Evolutionary conservation across 1,140 invertebrate species (phyloP).

Genomic region (Vollenhovia emeryi): DNA sequence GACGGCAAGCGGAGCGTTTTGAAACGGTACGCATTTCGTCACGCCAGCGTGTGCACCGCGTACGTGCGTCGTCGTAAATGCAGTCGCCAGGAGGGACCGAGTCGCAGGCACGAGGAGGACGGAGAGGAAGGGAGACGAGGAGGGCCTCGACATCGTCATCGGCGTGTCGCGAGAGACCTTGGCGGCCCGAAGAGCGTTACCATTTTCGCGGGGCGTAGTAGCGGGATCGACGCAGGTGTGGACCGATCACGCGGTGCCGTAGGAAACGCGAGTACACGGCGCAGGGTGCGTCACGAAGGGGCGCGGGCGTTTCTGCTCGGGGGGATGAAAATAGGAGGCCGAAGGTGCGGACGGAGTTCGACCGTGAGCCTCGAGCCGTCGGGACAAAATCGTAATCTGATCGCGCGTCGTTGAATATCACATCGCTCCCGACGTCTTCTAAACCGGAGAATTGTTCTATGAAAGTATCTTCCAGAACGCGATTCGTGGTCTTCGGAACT

Average conservation of each 20-base stretch:
- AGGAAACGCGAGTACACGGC: not conserved
- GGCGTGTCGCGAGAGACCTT: constrained; percentile 35
- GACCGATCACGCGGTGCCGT: not conserved
- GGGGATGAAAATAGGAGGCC: not conserved
- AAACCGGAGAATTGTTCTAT: not conserved
- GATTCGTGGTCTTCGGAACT: not conserved
- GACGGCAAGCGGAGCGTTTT: constrained; percentile 27
- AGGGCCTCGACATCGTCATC: constrained; percentile 26
- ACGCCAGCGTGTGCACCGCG: constrained; percentile 23
- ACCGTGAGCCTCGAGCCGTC: not conserved
- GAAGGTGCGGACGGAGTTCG: not conserved
- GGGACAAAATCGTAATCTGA: not conserved
- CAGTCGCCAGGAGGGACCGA: not conserved
- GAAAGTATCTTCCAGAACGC: not conserved
- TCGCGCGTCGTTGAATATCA: not conserved
- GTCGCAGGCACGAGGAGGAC: not conserved
- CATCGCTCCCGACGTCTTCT: not conserved
- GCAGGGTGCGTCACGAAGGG: constrained; percentile 30
- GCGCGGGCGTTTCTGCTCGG: not conserved
- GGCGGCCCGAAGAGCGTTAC: constrained; percentile 45
- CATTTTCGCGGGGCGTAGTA: constrained; percentile 50
- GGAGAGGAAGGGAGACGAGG: constrained; percentile 12
- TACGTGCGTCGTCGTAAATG: constrained; percentile 24
- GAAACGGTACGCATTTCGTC: constrained; percentile 13
- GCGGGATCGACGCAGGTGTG: constrained; percentile 26